Evolutionary conservation across 1,140 invertebrate species (phyloP).

Genomic region (Nilaparvata lugens): DNA sequence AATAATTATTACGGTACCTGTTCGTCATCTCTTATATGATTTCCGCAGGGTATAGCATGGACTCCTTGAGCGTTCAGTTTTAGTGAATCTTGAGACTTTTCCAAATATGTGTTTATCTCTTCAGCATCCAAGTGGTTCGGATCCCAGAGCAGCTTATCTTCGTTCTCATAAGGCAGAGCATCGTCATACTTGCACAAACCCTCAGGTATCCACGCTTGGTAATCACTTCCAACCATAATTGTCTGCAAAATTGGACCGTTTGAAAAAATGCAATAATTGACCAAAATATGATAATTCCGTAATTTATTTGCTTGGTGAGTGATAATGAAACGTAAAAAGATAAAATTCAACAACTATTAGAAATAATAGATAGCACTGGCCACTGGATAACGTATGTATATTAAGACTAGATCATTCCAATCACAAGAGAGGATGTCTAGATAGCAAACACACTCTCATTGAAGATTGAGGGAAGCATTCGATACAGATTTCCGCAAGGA

Average conservation of each 20-base stretch:
- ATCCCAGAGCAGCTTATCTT: constrained; percentile 91
- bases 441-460: too few relatives aligned
- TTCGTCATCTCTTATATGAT: constrained; percentile 86
- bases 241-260: constrained; percentile 40
- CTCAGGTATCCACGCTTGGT: constrained; percentile 88
- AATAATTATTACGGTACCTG: too few relatives aligned
- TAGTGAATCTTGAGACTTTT: constrained; percentile 50
- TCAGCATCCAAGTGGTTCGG: constrained; percentile 63
- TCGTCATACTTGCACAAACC: constrained; percentile 77
- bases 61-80: constrained; percentile 41
- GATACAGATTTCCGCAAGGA: too few relatives aligned
- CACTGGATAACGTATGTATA: too few relatives aligned
- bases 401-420: too few relatives aligned
- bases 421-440: too few relatives aligned
- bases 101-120: constrained; percentile 73
- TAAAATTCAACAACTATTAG: too few relatives aligned
- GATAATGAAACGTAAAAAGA: too few relatives aligned
- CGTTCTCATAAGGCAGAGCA: constrained; percentile 90
- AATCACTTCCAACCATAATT: constrained; percentile 92
- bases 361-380: too few relatives aligned
- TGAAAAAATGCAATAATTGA: too few relatives aligned
- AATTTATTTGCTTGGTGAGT: background rate
- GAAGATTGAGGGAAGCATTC: too few relatives aligned
- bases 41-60: constrained; percentile 56
- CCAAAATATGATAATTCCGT: too few relatives aligned